A percentile compares a stretch with the other conserved stretches of the same genome.
Evolutionary conservation across 1,140 invertebrate species (phyloP).

Genomic region (Drosophila watanabei): DNA sequence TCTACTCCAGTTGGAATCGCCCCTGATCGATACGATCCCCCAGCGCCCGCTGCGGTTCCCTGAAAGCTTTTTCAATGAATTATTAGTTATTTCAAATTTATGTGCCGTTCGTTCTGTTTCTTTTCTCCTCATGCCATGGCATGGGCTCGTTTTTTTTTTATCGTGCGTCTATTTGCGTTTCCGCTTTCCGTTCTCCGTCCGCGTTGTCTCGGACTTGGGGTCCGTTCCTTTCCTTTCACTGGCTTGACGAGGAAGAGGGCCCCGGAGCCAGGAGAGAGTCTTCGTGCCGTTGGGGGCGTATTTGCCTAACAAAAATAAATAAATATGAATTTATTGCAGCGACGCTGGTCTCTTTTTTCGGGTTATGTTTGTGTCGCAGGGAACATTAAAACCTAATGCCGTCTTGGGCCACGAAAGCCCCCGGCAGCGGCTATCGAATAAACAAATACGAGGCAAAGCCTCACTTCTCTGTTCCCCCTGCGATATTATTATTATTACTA

Average conservation of each 20-base stretch:
- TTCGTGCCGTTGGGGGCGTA: conserved; percentile 73
- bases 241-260: conserved; percentile 43
- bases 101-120: conserved; percentile 66
- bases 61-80: conserved; percentile 72
- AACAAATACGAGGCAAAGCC: conserved; percentile 67
- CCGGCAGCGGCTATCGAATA: conserved; percentile 59
- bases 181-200: conserved; percentile 74
- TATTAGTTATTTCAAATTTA: conserved; percentile 83
- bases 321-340: conserved; percentile 83
- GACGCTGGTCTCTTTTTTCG: conserved; percentile 33
- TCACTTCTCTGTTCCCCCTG: conserved; percentile 19
- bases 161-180: conserved; percentile 80
- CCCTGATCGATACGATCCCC: conserved; percentile 3
- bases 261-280: conserved; percentile 37
- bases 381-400: conserved; percentile 74
- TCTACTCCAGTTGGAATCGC: conserved; percentile 23
- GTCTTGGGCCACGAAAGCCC: conserved; percentile 32
- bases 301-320: conserved; percentile 83
- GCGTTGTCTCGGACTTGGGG: conserved; percentile 42
- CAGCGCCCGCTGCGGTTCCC: conserved; percentile 17
- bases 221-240: conserved; percentile 56
- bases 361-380: conserved; percentile 47
- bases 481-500: conserved; percentile 36
- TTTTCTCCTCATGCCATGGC: conserved; percentile 13
- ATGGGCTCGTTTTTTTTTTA: conserved; percentile 52